These are phyloP conservation scores for Phyto melanocephala DNA, from an alignment of 2,888 invertebrate genomes.

Conservation along the genomic window DNA sequence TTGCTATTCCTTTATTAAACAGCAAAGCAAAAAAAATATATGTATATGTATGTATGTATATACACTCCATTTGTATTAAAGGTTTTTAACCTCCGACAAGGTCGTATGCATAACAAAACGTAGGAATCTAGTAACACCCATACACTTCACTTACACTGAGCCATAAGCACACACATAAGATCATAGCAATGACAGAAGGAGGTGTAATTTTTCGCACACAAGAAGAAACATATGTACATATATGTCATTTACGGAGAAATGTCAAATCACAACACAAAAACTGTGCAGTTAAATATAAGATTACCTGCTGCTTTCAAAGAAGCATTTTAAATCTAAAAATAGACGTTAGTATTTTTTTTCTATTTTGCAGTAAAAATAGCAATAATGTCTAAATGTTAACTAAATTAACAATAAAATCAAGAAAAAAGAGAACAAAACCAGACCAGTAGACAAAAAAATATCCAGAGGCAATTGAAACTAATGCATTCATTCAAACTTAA, in stretches of 20 bases:
- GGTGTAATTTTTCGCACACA: neutral
- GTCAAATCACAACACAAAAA: neutral
- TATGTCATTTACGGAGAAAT: conserved; percentile 15
- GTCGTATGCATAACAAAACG: conserved; percentile 53
- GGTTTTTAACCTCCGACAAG: conserved; percentile 63
- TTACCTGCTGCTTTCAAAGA: conserved; percentile 39
- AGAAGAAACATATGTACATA: no score
- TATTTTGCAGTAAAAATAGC: conserved; percentile 37
- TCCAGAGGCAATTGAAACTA: conserved; percentile 37
- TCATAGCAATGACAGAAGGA: conserved; percentile 22
- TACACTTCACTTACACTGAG: neutral
- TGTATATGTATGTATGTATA: no score
- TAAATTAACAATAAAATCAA: conserved; percentile 37
- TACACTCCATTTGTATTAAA: conserved; percentile 28
- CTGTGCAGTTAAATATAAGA: neutral
- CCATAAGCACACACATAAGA: neutral
- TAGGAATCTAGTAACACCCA: conserved; percentile 37
- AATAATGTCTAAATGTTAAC: conserved; percentile 41
- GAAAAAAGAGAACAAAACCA: conserved; percentile 10
- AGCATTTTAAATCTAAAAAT: conserved; percentile 52
- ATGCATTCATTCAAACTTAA: conserved; percentile 32
- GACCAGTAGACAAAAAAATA: conserved; percentile 36
- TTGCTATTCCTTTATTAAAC: conserved; percentile 6
- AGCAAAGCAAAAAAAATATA: neutral
- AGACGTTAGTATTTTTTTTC: conserved; percentile 23